Base-by-base conservation (phyloP, 2,797 vertebrate species). In the Danio choprae region DNA sequence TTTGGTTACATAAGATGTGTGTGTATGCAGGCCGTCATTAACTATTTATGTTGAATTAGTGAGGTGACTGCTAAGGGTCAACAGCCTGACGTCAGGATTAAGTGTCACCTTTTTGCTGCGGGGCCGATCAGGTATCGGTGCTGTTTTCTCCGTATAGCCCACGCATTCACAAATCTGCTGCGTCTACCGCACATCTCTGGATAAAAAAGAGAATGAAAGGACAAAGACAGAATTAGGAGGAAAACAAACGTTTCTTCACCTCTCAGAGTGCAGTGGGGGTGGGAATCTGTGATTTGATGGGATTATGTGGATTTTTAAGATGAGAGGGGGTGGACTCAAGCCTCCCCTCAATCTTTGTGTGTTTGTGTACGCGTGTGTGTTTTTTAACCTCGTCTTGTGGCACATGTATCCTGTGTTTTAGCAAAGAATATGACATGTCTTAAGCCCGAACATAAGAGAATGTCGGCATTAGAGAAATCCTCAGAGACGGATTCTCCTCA, bases 271-370 rank as follows among this genome's bases (percentile, higher is more conserved):
- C 53, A 41, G 55, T 73, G 73, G 81, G 58, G 63, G 74, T 81
- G 81, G 70, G 65, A 81, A 74, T 81, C 50, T 74, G 50, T 72
- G 77, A 84, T 82, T 65, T 79, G 58, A 80, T 77, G 56, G 74
- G 78, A 83, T 85, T 83, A 73, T 89, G 82, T 86, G 84, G 77
- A 88, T 89, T 90, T 89, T 88, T 89, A 81, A 86, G 65, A 84
- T 87, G 87, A 87, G 87, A 86, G 84, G 64, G 79, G 75, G 80
- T 84, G 79, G 83, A 81, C 50, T 75, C 56, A 15, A 69, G 63
- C 70, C 63, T 82, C 55, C 74, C 76, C 55, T 20, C 46, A 68
- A 79, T 79, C 65, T 51, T 80, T 83, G 50, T 67, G 70, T 60
- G 18, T 79, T 51, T 41, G 41, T 75, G 50, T 75, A 5, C 12